Conservation (phyloP, 2,797 vertebrate genomes). For the Sebastes hopkinsi region DNA sequence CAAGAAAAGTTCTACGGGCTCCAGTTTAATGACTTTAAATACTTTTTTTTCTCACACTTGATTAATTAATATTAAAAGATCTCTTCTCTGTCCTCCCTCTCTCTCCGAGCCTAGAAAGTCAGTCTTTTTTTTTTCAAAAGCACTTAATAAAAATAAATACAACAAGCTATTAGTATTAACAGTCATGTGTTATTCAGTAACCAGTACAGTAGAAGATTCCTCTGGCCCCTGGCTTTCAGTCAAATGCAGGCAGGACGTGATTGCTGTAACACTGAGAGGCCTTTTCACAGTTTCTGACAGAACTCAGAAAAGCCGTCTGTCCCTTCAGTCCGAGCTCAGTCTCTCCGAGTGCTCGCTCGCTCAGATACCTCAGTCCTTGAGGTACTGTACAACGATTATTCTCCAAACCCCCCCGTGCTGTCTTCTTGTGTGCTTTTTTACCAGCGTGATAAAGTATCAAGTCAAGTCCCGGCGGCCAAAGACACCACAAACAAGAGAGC, state of each 20-base stretch:
- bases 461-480: slow-evolving; percentile 58
- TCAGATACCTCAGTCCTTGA: slow-evolving; percentile 55
- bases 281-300: slow-evolving; percentile 93
- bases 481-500: slow-evolving; percentile 64
- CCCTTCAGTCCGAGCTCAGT: slow-evolving; percentile 85
- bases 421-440: slow-evolving; percentile 87
- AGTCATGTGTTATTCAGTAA: slow-evolving; percentile 95
- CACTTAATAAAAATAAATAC: slow-evolving; percentile 99
- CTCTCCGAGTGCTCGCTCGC: slow-evolving; percentile 68
- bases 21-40: slow-evolving; percentile 99
- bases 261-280: slow-evolving; percentile 96
- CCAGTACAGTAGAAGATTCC: slow-evolving; percentile 91
- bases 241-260: slow-evolving; percentile 84
- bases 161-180: slow-evolving; percentile 97
- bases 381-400: slow-evolving; percentile 77
- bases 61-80: slow-evolving; percentile 93
- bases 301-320: slow-evolving; percentile 80
- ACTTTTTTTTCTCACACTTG: slow-evolving; percentile 87
- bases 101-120: slow-evolving; percentile 84
- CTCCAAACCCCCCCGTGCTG: slow-evolving; percentile 15
- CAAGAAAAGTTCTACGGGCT: slow-evolving; percentile 93
- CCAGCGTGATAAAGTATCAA: slow-evolving; percentile 71
- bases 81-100: slow-evolving; percentile 73
- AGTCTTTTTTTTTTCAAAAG: slow-evolving; percentile 88
- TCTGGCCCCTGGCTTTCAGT: slow-evolving; percentile 54